These are phyloP conservation scores for Styela plicata DNA, from an alignment of 23 tunicate genomes.

Conservation along the genomic window DNA sequence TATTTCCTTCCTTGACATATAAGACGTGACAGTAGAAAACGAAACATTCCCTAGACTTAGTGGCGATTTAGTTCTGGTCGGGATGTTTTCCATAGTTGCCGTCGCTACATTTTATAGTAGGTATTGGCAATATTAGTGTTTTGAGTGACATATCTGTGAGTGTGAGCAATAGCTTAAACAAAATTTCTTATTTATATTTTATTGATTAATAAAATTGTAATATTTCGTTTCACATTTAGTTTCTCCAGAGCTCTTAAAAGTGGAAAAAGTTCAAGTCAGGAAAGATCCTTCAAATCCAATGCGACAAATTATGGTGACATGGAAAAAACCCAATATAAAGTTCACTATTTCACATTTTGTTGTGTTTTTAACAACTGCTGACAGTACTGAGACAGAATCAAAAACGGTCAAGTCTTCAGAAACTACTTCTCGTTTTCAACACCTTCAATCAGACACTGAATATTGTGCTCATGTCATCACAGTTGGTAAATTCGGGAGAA, in stretches of 20 bases:
- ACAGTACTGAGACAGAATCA: not conserved
- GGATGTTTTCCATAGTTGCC: no score
- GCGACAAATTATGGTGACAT: not conserved
- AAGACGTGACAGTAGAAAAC: no score
- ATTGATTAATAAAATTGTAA: no score
- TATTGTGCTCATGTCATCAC: not conserved
- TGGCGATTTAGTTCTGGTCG: no score
- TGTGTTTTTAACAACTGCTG: not conserved
- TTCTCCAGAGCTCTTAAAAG: not conserved
- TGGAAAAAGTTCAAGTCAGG: not conserved
- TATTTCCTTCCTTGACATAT: no score
- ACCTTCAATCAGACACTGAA: not conserved
- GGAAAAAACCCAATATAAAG: not conserved
- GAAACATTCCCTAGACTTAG: no score
- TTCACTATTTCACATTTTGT: not conserved
- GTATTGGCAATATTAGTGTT: no score
- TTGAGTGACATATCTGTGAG: no score
- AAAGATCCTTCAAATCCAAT: not conserved
- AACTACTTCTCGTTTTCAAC: not conserved
- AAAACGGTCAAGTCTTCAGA: not conserved
- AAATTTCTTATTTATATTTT: no score
- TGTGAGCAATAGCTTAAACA: no score
- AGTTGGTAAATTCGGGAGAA: not conserved
- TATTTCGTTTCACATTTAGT: no score
- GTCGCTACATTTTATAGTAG: no score